A percentile compares a stretch with the other conserved stretches of the same genome.
phyloP scores from a whole-genome alignment of 2,888 invertebrate species.

The Hirtodrosophila duncani region DNA sequence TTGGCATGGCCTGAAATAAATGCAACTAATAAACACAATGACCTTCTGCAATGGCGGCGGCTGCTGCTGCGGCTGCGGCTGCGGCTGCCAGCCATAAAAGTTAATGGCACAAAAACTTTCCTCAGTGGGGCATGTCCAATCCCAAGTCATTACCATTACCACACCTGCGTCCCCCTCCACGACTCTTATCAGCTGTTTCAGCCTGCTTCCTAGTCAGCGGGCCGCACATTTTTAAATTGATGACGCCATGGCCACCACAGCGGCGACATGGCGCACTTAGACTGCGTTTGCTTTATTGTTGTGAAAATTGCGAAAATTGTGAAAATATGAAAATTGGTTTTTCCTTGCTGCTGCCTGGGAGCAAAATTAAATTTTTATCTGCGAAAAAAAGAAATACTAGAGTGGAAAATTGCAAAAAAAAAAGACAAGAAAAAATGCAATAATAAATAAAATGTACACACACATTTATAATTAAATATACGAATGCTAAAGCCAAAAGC shows the following conservation, averaged over 20 bases:
- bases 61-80: neutral
- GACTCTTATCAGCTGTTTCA: conserved; percentile 29
- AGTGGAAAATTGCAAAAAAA: neutral
- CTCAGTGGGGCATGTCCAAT: conserved; percentile 29
- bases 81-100: conserved; percentile 16
- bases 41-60: conserved; percentile 44
- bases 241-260: conserved; percentile 49
- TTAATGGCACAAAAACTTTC: conserved; percentile 44
- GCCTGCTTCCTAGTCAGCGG: neutral
- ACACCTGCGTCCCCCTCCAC: conserved; percentile 5
- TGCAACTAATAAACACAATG: conserved; percentile 60
- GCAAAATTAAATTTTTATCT: conserved; percentile 57
- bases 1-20: conserved; percentile 31
- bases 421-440: conserved; percentile 34
- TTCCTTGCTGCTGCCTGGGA: conserved; percentile 49
- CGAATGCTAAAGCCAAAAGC: conserved; percentile 20
- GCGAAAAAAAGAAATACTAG: conserved; percentile 33
- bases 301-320: conserved; percentile 32
- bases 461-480: conserved; percentile 16
- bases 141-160: conserved; percentile 17
- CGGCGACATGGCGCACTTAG: conserved; percentile 14
- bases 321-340: conserved; percentile 50
- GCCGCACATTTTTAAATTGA: conserved; percentile 52
- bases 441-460: conserved; percentile 40
- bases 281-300: conserved; percentile 34